Evolutionary conservation across 92 coral and sea anemone species (phyloP).

Genomic region (Palythoa caribaeorum): DNA sequence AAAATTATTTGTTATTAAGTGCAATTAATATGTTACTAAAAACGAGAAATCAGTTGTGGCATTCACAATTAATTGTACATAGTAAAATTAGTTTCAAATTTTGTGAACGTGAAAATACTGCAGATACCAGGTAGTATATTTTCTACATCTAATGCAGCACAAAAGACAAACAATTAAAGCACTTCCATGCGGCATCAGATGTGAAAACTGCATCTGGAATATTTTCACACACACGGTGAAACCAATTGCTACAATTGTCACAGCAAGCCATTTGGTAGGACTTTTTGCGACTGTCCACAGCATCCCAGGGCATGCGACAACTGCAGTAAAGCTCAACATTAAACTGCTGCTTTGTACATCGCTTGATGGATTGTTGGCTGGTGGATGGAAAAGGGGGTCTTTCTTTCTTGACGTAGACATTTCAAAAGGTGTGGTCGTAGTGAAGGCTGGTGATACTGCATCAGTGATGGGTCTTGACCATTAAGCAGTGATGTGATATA

Average conservation of each 20-base stretch:
- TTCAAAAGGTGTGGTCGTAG: conserved; percentile 42
- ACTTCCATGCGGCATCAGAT: conserved; percentile 5
- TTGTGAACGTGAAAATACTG: not conserved
- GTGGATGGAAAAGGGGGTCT: conserved; percentile 54
- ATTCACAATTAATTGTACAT: not conserved
- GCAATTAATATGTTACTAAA: not conserved
- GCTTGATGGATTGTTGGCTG: conserved; percentile 13
- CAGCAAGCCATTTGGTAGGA: conserved; percentile 32
- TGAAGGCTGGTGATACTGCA: not conserved
- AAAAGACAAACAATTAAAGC: not conserved
- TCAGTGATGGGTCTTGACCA: conserved; percentile 34
- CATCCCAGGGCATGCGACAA: conserved; percentile 62
- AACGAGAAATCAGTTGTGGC: not conserved
- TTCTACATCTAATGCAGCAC: not conserved
- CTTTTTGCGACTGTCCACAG: conserved; percentile 23
- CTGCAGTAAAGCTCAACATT: conserved; percentile 56
- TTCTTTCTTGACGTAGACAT: conserved; percentile 38
- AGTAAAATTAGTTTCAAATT: not conserved
- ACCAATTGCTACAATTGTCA: conserved; percentile 35
- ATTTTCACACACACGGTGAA: conserved; percentile 29
- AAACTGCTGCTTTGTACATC: conserved; percentile 40
- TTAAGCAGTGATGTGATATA: conserved; percentile 37
- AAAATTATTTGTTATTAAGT: no score
- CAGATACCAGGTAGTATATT: conserved; percentile 3
- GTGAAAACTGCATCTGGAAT: conserved; percentile 34